Percentiles rank a stretch among this genome's conserved stretches.
These are phyloP conservation scores for Otus sunia DNA, from an alignment of 2,113 vertebrate genomes.

Conservation along the genomic window DNA sequence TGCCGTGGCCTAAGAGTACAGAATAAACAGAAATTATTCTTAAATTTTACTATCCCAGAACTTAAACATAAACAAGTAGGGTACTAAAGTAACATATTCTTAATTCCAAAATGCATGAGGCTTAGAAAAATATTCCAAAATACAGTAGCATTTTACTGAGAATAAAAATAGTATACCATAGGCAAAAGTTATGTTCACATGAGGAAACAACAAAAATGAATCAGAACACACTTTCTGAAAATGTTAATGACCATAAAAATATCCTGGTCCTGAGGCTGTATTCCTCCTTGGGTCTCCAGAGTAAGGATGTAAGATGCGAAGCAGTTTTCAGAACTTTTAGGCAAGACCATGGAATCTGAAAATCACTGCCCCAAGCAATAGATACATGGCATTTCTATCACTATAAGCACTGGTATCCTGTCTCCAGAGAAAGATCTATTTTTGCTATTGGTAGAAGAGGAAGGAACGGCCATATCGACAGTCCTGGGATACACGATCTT, in stretches of 20 bases:
- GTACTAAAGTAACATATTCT: neutral
- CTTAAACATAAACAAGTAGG: neutral
- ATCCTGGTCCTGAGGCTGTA: neutral
- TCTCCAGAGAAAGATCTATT: neutral
- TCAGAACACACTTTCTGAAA: neutral
- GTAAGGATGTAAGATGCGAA: neutral
- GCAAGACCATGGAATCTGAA: neutral
- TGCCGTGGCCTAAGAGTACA: constrained; percentile 84
- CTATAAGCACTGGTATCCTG: neutral
- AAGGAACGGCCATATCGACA: neutral
- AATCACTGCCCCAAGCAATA: neutral
- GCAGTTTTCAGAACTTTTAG: constrained; percentile 9
- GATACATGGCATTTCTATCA: neutral
- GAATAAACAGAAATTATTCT: constrained; percentile 6
- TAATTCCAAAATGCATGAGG: neutral
- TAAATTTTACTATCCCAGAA: neutral
- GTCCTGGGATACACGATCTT: neutral
- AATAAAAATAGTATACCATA: neutral
- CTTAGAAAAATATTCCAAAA: neutral
- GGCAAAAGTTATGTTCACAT: neutral
- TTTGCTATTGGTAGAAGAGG: neutral
- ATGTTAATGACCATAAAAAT: neutral
- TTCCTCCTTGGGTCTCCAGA: neutral
- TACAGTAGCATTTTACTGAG: neutral
- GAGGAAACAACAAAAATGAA: neutral